phyloP scores from a whole-genome alignment of 2,888 invertebrate genomes.

The Eurois occulta region DNA sequence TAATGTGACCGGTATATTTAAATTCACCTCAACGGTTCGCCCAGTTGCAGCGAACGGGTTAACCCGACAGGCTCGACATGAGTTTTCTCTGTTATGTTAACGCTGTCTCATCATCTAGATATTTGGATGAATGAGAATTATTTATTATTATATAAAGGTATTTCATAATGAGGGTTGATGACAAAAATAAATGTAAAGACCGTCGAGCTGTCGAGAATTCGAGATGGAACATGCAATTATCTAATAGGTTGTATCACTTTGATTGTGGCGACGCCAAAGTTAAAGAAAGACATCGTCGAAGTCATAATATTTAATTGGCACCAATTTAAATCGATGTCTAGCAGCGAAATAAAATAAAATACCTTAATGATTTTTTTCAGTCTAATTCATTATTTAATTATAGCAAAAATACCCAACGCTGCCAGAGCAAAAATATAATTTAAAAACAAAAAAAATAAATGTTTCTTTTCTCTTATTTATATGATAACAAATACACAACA shows the following conservation, averaged over 20 bases:
- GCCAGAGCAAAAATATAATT: conserved; percentile 11
- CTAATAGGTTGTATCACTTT: background rate
- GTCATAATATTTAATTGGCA: background rate
- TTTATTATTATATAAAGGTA: background rate
- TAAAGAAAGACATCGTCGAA: background rate
- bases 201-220: background rate
- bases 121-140: background rate
- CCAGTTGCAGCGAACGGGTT: conserved; percentile 75
- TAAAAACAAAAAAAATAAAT: conserved; percentile 20
- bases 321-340: background rate
- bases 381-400: background rate
- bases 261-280: background rate
- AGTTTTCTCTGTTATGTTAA: conserved; percentile 64
- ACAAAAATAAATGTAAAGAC: background rate
- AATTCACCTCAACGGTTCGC: conserved; percentile 81
- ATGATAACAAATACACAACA: conserved; percentile 54
- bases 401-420: background rate
- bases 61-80: conserved; percentile 65
- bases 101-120: conserved; percentile 8
- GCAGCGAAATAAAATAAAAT: background rate
- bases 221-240: background rate
- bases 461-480: conserved; percentile 35
- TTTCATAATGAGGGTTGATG: background rate
- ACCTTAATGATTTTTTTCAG: background rate
- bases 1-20: conserved; percentile 77